These are phyloP conservation scores for Macrocentrus cingulum DNA, from an alignment of 1,140 invertebrate genomes.

Conservation along the genomic window DNA sequence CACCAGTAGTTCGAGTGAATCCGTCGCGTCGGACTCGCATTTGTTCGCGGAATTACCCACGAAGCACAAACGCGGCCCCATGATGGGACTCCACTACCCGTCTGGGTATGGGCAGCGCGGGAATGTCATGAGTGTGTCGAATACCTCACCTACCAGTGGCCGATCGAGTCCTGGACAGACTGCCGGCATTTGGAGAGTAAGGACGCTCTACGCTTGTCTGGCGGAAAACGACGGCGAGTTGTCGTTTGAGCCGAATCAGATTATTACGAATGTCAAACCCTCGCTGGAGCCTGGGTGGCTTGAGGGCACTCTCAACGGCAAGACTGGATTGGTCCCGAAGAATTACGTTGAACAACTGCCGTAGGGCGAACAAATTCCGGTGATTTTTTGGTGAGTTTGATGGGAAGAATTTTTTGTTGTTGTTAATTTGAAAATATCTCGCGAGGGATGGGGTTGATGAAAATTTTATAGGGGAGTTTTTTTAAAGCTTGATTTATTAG, in stretches of 20 bases:
- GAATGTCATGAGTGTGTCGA: slow-evolving; percentile 47
- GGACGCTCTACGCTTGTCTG: slow-evolving; percentile 92
- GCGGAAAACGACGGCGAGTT: slow-evolving; percentile 96
- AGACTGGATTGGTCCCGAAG: slow-evolving; percentile 91
- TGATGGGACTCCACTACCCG: slow-evolving; percentile 44
- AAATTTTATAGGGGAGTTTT: too few species aligned
- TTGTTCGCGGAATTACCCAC: slow-evolving; percentile 42
- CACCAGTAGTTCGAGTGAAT: slow-evolving; percentile 75
- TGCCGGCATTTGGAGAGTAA: slow-evolving; percentile 65
- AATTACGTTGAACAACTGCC: slow-evolving; percentile 93
- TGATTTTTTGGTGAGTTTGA: slow-evolving; percentile 36
- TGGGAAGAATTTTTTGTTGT: too few species aligned
- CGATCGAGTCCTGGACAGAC: slow-evolving; percentile 49
- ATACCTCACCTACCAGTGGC: slow-evolving; percentile 47
- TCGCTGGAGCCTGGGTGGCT: slow-evolving; percentile 96
- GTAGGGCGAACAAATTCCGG: slow-evolving; percentile 52
- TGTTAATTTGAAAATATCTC: too few species aligned
- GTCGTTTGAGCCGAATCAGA: slow-evolving; percentile 97
- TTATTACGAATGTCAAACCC: slow-evolving; percentile 90
- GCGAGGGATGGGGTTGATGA: too few species aligned
- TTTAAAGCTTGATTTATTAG: too few species aligned
- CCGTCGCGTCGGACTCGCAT: slow-evolving; percentile 64
- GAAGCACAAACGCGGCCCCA: slow-evolving; percentile 46
- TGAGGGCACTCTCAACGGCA: slow-evolving; percentile 91
- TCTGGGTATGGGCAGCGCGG: slow-evolving; percentile 42